Evolutionary conservation across 2,888 invertebrate genomes (phyloP).

Genomic region (Dasysyrphus albostriatus): DNA sequence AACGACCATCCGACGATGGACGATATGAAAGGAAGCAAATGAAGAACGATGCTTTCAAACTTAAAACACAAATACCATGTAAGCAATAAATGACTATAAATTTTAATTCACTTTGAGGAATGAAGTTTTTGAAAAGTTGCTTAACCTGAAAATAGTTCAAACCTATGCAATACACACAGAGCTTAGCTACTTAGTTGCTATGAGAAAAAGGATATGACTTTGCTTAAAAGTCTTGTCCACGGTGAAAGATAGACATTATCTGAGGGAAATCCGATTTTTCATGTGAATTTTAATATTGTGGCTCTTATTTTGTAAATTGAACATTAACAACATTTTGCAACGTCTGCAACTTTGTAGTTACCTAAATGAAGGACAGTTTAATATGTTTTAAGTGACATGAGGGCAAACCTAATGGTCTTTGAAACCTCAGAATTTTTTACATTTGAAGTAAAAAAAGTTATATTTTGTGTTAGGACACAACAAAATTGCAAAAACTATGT

Average conservation of each 20-base stretch:
- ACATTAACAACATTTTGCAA: no score
- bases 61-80: constrained; percentile 17
- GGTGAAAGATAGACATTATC: neutral
- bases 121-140: constrained; percentile 14
- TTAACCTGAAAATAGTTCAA: constrained; percentile 3
- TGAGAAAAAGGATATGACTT: neutral
- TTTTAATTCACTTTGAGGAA: constrained; percentile 13
- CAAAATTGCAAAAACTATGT: no score
- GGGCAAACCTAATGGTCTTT: no score
- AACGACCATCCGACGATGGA: neutral
- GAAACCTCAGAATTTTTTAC: no score
- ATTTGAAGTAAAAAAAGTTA: no score
- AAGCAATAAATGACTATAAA: constrained; percentile 29
- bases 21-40: constrained; percentile 8
- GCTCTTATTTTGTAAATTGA: neutral
- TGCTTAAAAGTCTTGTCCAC: neutral
- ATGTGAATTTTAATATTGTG: neutral
- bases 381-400: no score
- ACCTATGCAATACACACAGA: no score
- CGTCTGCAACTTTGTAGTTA: no score
- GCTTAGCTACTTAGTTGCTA: neutral
- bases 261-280: neutral
- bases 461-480: no score
- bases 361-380: no score
- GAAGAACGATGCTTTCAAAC: constrained; percentile 26